phyloP scores from a whole-genome alignment of 1,140 invertebrate species.

The Ceratina japonica region DNA sequence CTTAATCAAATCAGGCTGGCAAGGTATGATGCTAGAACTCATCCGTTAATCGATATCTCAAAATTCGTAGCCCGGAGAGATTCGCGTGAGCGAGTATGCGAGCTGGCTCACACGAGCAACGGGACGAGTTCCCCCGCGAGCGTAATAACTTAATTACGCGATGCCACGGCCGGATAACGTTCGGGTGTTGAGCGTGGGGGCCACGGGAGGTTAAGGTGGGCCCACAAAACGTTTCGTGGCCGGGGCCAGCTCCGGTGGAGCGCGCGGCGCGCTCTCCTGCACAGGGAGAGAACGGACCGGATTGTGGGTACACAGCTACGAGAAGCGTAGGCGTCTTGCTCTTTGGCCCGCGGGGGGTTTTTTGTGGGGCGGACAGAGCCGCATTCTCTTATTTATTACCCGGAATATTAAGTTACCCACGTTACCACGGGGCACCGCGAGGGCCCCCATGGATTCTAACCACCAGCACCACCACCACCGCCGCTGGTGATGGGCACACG shows the following conservation, averaged over 20 bases:
- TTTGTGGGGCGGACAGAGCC: constrained; percentile 67
- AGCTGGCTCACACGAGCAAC: constrained; percentile 11
- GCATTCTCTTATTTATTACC: constrained; percentile 71
- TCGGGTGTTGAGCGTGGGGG: constrained; percentile 66
- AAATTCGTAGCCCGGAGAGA: neutral
- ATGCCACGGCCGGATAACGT: constrained; percentile 62
- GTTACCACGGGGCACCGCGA: constrained; percentile 64
- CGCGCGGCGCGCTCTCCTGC: neutral
- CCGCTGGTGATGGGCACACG: constrained; percentile 24
- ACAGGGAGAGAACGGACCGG: constrained; percentile 25
- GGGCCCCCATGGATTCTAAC: constrained; percentile 63
- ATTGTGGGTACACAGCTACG: constrained; percentile 54
- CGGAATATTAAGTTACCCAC: constrained; percentile 71
- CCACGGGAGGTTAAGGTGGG: constrained; percentile 60
- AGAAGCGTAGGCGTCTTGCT: constrained; percentile 67
- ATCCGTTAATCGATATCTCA: neutral
- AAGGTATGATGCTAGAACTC: no score
- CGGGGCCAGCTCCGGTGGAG: neutral
- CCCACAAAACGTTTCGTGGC: constrained; percentile 46
- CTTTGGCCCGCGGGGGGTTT: constrained; percentile 65
- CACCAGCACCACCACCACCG: constrained; percentile 54
- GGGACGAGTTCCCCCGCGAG: constrained; percentile 48
- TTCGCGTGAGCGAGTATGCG: neutral
- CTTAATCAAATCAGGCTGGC: no score
- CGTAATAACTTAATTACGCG: constrained; percentile 69